Percentiles rank a stretch among this genome's conserved stretches.
phyloP scores from a whole-genome alignment of 2,888 invertebrate genomes.

The Panopea generosa region DNA sequence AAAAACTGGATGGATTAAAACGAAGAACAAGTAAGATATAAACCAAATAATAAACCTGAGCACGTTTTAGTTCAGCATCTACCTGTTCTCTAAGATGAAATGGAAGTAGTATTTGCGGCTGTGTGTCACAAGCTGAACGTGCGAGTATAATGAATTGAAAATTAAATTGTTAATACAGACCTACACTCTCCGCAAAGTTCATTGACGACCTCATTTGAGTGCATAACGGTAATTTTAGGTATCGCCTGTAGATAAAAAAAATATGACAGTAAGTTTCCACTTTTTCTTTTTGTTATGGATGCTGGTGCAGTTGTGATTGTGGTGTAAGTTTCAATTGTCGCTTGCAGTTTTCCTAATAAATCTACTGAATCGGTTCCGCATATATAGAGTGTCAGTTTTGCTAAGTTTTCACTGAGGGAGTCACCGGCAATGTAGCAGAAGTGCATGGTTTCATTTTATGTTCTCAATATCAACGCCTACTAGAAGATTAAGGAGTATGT shows the following conservation, averaged over 20 bases:
- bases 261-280: no score
- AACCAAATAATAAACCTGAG: conserved; percentile 66
- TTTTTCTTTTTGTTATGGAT: no score
- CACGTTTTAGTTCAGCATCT: conserved; percentile 57
- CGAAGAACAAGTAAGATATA: no score
- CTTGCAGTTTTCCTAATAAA: neutral
- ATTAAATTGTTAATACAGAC: conserved; percentile 30
- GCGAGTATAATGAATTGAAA: conserved; percentile 38
- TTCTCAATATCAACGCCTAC: conserved; percentile 45
- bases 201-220: neutral
- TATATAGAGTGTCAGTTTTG: neutral
- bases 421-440: conserved; percentile 57
- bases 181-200: conserved; percentile 7
- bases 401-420: conserved; percentile 34
- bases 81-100: conserved; percentile 64
- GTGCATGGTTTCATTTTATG: conserved; percentile 42
- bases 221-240: neutral
- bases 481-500: conserved; percentile 34
- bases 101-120: conserved; percentile 54
- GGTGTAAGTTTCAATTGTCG: conserved; percentile 1
- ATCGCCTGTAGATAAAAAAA: no score
- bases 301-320: conserved; percentile 1
- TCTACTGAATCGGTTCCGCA: conserved; percentile 11
- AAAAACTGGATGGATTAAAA: no score
- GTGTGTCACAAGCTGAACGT: conserved; percentile 34